These are phyloP conservation scores for Cyanocitta stelleri DNA, from an alignment of 2,113 vertebrate genomes.

Conservation along the genomic window DNA sequence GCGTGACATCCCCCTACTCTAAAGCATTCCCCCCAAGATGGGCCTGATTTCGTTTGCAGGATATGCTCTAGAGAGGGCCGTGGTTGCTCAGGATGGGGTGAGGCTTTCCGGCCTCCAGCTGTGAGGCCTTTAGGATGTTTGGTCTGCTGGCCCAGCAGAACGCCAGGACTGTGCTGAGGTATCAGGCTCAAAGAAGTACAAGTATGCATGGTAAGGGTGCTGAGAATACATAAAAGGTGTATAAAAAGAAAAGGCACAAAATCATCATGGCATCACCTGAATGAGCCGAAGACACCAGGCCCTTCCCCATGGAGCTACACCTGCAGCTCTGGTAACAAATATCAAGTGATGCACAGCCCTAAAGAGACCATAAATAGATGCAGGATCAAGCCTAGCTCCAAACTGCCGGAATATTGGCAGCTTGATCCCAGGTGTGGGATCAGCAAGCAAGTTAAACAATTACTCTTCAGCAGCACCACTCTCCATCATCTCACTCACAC, in stretches of 20 bases:
- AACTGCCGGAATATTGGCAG: neutral
- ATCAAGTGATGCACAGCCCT: neutral
- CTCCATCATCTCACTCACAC: neutral
- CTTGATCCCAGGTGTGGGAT: neutral
- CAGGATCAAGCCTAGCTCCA: neutral
- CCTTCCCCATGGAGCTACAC: neutral
- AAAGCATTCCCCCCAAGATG: neutral
- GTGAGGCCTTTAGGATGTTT: neutral
- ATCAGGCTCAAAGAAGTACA: neutral
- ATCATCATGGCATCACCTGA: neutral
- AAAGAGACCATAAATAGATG: fast-evolving
- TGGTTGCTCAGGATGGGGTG: fast-evolving
- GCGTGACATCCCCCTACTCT: neutral
- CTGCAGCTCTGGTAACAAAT: neutral
- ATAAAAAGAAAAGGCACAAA: neutral
- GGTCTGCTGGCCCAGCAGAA: neutral
- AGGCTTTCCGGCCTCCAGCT: neutral
- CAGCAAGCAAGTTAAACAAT: neutral
- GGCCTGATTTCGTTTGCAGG: neutral
- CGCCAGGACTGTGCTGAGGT: neutral
- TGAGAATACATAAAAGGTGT: neutral
- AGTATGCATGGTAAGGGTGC: neutral
- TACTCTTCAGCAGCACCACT: neutral
- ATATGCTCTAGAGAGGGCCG: neutral
- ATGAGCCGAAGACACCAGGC: neutral